phyloP scores from a whole-genome alignment of 2,113 vertebrate genomes.

The Solea solea region DNA sequence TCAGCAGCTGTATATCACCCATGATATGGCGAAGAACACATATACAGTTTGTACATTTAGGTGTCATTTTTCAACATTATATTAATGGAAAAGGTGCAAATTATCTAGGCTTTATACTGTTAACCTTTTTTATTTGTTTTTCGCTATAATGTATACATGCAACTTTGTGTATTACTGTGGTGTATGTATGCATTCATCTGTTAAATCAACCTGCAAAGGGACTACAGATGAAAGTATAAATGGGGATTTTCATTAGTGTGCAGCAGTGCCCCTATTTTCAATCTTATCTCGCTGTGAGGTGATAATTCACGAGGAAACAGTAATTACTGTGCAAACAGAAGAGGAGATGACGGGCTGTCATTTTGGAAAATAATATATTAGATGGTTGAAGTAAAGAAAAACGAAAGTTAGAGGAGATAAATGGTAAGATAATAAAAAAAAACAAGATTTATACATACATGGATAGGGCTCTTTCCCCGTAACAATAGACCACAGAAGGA shows the following conservation, averaged over 20 bases:
- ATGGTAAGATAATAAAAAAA: neutral
- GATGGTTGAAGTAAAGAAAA: too few species aligned
- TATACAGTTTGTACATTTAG: neutral
- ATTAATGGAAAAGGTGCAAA: too few species aligned
- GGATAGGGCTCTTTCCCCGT: constrained; percentile 69
- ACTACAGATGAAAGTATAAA: too few species aligned
- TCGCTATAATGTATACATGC: too few species aligned
- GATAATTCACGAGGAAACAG: neutral
- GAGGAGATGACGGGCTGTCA: neutral
- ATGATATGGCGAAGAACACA: neutral
- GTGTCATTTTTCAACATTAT: neutral
- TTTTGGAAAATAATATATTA: neutral
- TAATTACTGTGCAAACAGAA: neutral
- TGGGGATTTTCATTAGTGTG: too few species aligned
- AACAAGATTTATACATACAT: constrained; percentile 29
- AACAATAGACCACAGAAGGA: constrained; percentile 76
- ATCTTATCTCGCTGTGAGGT: neutral
- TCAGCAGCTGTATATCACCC: neutral
- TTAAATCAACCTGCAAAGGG: too few species aligned
- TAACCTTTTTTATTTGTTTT: too few species aligned
- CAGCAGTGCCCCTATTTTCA: too few species aligned
- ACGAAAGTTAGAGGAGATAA: neutral
- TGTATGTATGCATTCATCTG: too few species aligned
- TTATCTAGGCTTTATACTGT: too few species aligned
- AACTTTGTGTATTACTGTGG: too few species aligned